Percentiles rank a stretch among this genome's conserved stretches.
Evolutionary conservation across 2,888 invertebrate genomes (phyloP).

Genomic region (Drosophila prostipennis): DNA sequence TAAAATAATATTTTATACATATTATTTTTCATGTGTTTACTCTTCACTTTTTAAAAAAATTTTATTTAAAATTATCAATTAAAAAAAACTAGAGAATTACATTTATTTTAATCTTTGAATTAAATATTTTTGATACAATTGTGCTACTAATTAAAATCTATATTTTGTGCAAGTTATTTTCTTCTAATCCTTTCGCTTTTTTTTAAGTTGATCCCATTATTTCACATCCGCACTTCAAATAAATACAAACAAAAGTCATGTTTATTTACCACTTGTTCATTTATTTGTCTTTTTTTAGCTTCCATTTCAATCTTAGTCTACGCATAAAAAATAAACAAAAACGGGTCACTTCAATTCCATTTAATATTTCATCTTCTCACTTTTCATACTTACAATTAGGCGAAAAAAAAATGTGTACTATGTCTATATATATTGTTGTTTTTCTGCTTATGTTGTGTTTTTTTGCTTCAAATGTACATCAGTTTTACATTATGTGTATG

Average conservation of each 20-base stretch:
- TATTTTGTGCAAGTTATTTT: not conserved
- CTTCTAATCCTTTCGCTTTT: no score
- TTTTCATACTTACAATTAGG: conserved; percentile 51
- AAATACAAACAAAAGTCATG: not conserved
- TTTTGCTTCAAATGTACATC: conserved; percentile 39
- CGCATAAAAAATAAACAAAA: conserved; percentile 28
- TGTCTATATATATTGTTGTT: conserved; percentile 34
- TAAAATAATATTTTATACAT: no score
- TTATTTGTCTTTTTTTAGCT: conserved; percentile 17
- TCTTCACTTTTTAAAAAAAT: not conserved
- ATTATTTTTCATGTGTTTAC: not conserved
- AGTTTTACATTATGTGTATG: conserved; percentile 30
- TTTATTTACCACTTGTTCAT: conserved; percentile 34
- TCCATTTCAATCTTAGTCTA: conserved; percentile 9
- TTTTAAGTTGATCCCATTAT: not conserved
- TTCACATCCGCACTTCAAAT: not conserved
- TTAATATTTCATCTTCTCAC: conserved; percentile 38
- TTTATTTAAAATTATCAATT: not conserved
- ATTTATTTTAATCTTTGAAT: not conserved
- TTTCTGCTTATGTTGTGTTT: conserved; percentile 12
- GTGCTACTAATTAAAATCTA: not conserved
- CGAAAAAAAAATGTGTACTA: conserved; percentile 35
- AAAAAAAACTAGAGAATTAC: no score
- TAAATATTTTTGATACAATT: not conserved
- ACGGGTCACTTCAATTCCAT: conserved; percentile 44